These are phyloP conservation scores for Odocoileus virginianus DNA, from an alignment of 2,113 vertebrate genomes.

Conservation along the genomic window DNA sequence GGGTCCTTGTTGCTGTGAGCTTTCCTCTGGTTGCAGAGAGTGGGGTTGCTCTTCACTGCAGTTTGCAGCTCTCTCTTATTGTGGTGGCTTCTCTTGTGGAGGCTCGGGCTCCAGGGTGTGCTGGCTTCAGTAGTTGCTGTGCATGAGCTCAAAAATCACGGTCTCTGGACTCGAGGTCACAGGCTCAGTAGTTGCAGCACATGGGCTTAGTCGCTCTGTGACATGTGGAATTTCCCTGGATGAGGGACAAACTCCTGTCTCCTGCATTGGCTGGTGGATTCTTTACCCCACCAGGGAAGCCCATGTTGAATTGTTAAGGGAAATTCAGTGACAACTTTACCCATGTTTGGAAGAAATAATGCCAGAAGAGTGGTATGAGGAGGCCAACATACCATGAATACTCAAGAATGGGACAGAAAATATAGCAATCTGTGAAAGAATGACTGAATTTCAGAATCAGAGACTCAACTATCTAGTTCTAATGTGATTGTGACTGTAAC, in stretches of 20 bases:
- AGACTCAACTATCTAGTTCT: not conserved
- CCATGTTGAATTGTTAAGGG: not conserved
- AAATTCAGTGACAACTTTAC: not conserved
- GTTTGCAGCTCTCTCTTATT: not conserved
- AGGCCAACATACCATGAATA: not conserved
- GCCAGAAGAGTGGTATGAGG: not conserved
- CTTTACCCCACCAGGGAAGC: not conserved
- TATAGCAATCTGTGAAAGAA: not conserved
- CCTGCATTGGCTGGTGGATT: not conserved
- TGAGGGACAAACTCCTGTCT: not conserved
- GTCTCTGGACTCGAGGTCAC: not conserved
- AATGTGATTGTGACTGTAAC: not conserved
- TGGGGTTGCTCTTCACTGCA: not conserved
- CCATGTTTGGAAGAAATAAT: not conserved
- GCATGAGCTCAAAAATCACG: not conserved
- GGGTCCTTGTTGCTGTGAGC: not conserved
- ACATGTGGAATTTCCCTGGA: not conserved
- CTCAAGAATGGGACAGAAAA: not conserved
- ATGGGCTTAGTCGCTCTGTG: not conserved
- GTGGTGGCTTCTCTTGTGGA: not conserved
- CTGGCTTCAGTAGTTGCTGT: not conserved
- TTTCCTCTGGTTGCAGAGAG: not conserved
- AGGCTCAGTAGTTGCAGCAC: not conserved
- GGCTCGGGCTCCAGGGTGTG: fast-evolving
- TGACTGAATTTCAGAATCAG: not conserved